phyloP scores from a whole-genome alignment of 2,113 vertebrate genomes.

The Coturnix japonica region DNA sequence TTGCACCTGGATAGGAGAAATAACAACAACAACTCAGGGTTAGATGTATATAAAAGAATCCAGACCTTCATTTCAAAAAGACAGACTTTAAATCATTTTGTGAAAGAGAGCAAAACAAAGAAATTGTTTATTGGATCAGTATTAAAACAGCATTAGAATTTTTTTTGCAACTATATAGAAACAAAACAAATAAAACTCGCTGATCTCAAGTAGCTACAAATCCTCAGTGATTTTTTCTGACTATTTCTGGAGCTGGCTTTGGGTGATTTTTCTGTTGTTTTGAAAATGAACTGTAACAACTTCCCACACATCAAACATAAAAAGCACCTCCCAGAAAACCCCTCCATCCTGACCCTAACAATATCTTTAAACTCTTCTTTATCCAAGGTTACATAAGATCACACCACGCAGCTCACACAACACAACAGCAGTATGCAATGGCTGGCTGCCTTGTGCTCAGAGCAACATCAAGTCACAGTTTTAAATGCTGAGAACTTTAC shows the following conservation, averaged over 20 bases:
- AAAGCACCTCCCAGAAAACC: neutral
- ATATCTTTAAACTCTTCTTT: neutral
- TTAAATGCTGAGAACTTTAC: neutral
- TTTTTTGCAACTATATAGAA: neutral
- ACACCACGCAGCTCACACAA: neutral
- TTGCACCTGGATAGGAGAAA: conserved; percentile 70
- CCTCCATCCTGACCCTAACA: neutral
- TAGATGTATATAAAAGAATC: neutral
- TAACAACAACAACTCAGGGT: accelerated
- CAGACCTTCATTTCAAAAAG: neutral
- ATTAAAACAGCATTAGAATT: neutral
- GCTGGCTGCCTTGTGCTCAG: neutral
- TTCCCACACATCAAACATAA: neutral
- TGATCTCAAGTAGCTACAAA: neutral
- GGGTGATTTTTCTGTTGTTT: neutral
- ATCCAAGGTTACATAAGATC: neutral
- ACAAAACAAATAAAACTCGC: too few relatives aligned
- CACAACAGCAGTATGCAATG: neutral
- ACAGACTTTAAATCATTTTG: neutral
- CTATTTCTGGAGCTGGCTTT: neutral
- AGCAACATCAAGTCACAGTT: neutral
- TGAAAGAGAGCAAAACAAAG: neutral
- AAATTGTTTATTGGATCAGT: neutral
- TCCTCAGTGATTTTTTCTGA: neutral
- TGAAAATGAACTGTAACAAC: neutral